Evolutionary conservation across 2,797 vertebrate genomes (phyloP), one percentile per base, ranked within the genome.

Genomic region (Semaprochilodus insignis): DNA sequence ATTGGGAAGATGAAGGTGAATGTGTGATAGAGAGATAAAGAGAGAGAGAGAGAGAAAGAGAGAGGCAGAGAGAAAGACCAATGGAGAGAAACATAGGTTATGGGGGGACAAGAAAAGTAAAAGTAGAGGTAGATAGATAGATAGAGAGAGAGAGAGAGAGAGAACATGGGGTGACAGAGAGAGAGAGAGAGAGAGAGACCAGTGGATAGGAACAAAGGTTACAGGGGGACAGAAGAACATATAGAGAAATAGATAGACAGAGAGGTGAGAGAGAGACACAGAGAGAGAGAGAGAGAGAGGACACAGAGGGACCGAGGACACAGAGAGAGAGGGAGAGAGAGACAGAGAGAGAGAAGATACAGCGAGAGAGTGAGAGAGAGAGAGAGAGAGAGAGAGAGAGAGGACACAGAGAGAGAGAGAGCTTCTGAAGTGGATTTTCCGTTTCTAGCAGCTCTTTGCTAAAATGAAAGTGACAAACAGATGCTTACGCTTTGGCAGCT

Each of bases 401-500:
- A 54, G n/a, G 17, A 13, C 57, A 48, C 23, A 48, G 23, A 60
- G 75, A 21, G 25, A 44, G 15, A 65, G 17, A 57, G 48, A 36
- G 60, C 75, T 77, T 71, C 82, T 84, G 77, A 88, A 88, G 84
- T 86, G 85, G 85, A 81, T 85, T 89, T 85, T 87, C 83, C 74
- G 27, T 88, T 88, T 87, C 85, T 88, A 89, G 87, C 84, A 87
- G 83, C 83, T 81, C 81, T 90, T 88, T 85, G 75, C 83, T 88
- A 85, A 88, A 83, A 88, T 86, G 70, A 83, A 87, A 90, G 90
- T 90, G 85, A 85, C 89, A 90, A 95, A 93, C 94, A 95, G 94
- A 95, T 96, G 94, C 90, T 92, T 94, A 92, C 93, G 94, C 93
- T 94, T 48, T 96, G 95, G 93, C 91, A 93, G 91, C 89, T 92